These are phyloP conservation scores for Stichopus horrens DNA, from an alignment of 53 echinoderm and acorn worm species.

Conservation along the genomic window DNA sequence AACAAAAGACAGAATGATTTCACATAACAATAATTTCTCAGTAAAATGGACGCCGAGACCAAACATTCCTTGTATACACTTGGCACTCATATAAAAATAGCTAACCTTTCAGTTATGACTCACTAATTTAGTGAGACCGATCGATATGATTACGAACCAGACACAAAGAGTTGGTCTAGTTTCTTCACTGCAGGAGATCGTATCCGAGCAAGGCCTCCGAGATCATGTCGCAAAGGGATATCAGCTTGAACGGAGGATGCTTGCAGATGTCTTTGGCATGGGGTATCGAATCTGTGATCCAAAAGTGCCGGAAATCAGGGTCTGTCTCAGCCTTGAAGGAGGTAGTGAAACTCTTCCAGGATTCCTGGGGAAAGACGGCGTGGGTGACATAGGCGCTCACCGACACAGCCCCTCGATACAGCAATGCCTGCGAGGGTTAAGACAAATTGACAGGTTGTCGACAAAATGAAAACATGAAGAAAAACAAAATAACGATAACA, in stretches of 20 bases:
- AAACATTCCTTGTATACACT: too few species aligned
- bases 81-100: too few species aligned
- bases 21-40: too few species aligned
- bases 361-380: constrained; percentile 87
- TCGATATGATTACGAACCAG: too few species aligned
- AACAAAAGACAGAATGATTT: too few species aligned
- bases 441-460: background rate
- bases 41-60: too few species aligned
- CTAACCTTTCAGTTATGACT: too few species aligned
- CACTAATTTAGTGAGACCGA: too few species aligned
- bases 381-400: constrained; percentile 95
- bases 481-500: background rate
- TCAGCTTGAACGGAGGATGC: constrained; percentile 83
- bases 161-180: too few species aligned
- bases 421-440: constrained; percentile 55
- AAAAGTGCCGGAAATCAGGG: constrained; percentile 69
- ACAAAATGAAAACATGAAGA: background rate
- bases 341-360: constrained; percentile 79
- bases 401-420: constrained; percentile 66
- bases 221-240: constrained; percentile 83
- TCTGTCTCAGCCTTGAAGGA: constrained; percentile 1
- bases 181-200: constrained; percentile 66
- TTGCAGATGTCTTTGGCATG: constrained; percentile 77
- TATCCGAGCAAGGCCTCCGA: constrained; percentile 83
- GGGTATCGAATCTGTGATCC: constrained; percentile 95